Base-by-base conservation (phyloP, 2,113 vertebrate genomes). In the Podiceps cristatus region DNA sequence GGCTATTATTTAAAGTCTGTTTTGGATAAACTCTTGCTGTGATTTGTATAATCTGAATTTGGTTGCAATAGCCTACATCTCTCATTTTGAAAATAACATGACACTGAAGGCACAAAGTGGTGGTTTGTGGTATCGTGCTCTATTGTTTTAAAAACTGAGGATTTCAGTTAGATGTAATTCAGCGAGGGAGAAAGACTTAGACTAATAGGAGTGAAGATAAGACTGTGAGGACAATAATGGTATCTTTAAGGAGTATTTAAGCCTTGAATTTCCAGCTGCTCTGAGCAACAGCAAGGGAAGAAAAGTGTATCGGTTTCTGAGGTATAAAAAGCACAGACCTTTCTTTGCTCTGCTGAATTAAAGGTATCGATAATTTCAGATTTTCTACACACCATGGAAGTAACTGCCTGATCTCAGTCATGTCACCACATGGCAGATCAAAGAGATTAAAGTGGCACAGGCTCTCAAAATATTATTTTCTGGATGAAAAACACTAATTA, bases 311-410 rank as follows among this genome's bases (percentile, higher is more conserved):
- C 89, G 28, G 62, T 68, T 95, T 63, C 84, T 71, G 66, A 89
- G 42, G 93, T 95, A 80, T 55, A 78, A 77, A 94, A 96, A 93
- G 71, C 74, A 87, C 35, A 81, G 56, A 42, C 37, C 72, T 89
- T 93, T 90, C 82, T 68, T 66, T 94, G 91, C 79, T 86, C 90
- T 29, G 47, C 66, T 90, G 95, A 87, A 71, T 92, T 88, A 93
- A 66, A 95, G 82, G 75, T 96, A 96, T 91, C 66, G 85, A 77
- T 93, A 88, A 85, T 79, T 96, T 88, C 81, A 87, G 66, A 67
- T 96, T 95, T 96, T 83, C 72, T 84, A 55, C 79, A 76, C 42
- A 62, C 31, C 66, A 68, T 7, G 7, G 40, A 90, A 90, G 75
- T 81, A 92, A 80, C 60, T 88, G 83, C 85, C 82, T 92, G 73